Percentiles rank a stretch among this genome's conserved stretches.
Conservation (phyloP, 1,140 invertebrate genomes). For the Megalonaias nervosa region DNA sequence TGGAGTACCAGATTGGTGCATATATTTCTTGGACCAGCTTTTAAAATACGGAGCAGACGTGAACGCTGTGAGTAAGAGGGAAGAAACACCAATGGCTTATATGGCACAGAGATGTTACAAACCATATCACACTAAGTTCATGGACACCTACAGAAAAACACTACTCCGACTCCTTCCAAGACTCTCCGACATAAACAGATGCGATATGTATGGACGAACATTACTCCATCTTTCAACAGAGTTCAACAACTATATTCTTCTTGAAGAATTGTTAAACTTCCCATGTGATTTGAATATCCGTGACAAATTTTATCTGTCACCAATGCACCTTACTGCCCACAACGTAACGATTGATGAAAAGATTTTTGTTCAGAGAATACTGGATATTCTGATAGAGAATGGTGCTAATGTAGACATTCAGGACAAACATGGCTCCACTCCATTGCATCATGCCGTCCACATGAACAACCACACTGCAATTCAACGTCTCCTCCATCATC, state of each 20-base stretch:
- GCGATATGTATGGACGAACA: not conserved
- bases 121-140: not conserved
- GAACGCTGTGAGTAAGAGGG: not conserved
- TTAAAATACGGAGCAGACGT: not conserved
- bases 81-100: constrained; percentile 1
- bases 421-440: constrained; percentile 6
- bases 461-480: constrained; percentile 2
- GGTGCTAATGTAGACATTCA: constrained; percentile 3
- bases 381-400: not conserved
- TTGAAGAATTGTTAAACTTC: constrained; percentile 1
- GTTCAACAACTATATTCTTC: not conserved
- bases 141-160: not conserved
- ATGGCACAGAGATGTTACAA: constrained; percentile 4
- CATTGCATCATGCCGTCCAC: constrained; percentile 4
- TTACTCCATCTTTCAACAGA: not conserved
- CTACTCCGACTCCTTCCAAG: not conserved
- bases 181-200: not conserved
- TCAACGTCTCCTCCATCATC: not conserved
- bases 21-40: not conserved
- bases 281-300: not conserved
- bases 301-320: not conserved
- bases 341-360: not conserved
- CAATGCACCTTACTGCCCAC: constrained; percentile 1
- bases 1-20: not conserved
- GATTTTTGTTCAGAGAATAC: not conserved